These are phyloP conservation scores for Gallinago stenura DNA, from an alignment of 2,797 vertebrate genomes.

Conservation along the genomic window DNA sequence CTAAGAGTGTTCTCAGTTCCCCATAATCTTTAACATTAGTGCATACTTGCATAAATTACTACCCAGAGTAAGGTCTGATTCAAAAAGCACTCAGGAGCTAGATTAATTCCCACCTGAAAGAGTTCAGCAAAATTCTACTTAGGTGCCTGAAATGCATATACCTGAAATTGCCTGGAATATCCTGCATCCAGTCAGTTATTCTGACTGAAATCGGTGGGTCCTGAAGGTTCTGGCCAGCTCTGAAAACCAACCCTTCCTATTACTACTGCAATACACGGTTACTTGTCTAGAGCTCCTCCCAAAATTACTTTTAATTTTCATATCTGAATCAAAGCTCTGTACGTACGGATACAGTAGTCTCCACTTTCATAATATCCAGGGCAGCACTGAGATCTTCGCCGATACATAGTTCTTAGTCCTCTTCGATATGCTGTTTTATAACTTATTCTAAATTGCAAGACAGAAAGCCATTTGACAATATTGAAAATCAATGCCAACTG, in stretches of 20 bases:
- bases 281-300: background rate
- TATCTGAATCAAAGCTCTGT: background rate
- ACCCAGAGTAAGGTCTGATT: background rate
- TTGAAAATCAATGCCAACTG: slow-evolving; percentile 75
- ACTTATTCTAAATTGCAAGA: slow-evolving; percentile 89
- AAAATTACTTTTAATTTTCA: background rate
- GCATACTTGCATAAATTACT: background rate
- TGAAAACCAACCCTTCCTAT: background rate
- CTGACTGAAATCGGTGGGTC: background rate
- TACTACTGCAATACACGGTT: no score
- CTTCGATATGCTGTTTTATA: slow-evolving; percentile 97
- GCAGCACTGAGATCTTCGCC: slow-evolving; percentile 95
- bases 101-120: background rate
- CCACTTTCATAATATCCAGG: slow-evolving; percentile 96
- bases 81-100: background rate
- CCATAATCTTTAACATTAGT: background rate
- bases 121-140: background rate
- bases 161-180: accelerated
- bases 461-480: slow-evolving; percentile 66
- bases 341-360: slow-evolving; percentile 94
- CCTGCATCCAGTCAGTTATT: background rate
- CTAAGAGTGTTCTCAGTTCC: background rate
- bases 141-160: background rate
- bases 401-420: slow-evolving; percentile 95
- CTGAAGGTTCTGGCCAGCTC: background rate